Evolutionary conservation across 2,113 vertebrate genomes (phyloP), one percentile per base, ranked within the genome.

Genomic region (Callocephalon fimbriatum): DNA sequence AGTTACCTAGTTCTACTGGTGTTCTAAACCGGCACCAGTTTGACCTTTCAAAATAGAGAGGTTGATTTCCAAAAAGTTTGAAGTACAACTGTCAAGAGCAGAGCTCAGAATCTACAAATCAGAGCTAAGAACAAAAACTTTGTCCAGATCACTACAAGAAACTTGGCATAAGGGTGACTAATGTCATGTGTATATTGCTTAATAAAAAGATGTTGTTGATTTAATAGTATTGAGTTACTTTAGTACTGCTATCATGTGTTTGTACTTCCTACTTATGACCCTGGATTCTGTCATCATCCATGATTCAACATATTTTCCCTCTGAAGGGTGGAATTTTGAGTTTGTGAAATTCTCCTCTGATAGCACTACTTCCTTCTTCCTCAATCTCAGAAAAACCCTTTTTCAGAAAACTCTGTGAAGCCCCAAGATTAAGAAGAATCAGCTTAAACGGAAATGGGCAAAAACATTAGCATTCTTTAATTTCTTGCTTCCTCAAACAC

Each of bases 221-320:
- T 62, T 85, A 16, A 59, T 7, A 45, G 4, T 18, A 85, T 10
- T 63, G 45, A 37, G 8, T 62, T 65, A 61, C 10, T 61, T 75
- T 14, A 56, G 37, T 32, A 62, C 20, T 38, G 6, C 32, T 77
- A 9, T 21, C 22, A 54, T 67, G 6, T 45, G 47, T 37, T 73
- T 0, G 0, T 54, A 72, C 6, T 40, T 74, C 27, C 40, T 90
- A 9, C 12, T 78, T 65, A 31, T 12, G 9, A 56, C 32, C 7
- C 26, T 42, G 12, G 35, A 73, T n/a, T 61, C 5, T 37, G 15
- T 63, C 15, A 47, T 23, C 32, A 74, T 21, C 15, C 37, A 81
- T 3, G 3, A 21, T 42, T 5, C 67, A 68, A 54, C 19, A 21
- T 5, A 44, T 2, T 45, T 86, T 59, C n/a, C 12, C 15, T 58